phyloP scores from a whole-genome alignment of 92 coral and sea anemone genomes.

The Heteractis magnifica region DNA sequence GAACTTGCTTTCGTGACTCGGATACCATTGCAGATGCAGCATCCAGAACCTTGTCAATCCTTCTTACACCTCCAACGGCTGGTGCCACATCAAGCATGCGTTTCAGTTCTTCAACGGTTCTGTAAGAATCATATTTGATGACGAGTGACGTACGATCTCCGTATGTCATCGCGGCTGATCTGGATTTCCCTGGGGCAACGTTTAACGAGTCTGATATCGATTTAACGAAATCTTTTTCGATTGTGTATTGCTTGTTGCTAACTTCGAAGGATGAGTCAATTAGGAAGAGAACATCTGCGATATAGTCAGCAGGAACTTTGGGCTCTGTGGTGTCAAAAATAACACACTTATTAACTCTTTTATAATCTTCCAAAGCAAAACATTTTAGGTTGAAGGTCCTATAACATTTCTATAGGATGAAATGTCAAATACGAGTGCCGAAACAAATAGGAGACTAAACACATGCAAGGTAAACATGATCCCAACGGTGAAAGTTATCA shows the following conservation, averaged over 20 bases:
- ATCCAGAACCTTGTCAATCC: slow-evolving; percentile 58
- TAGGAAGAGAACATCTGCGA: slow-evolving; percentile 62
- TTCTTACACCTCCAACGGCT: slow-evolving; percentile 25
- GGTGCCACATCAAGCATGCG: slow-evolving; percentile 29
- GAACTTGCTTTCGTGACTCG: slow-evolving; percentile 16
- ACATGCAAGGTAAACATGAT: too few relatives aligned
- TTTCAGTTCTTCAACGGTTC: slow-evolving; percentile 30
- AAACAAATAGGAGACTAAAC: too few relatives aligned
- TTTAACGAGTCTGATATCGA: slow-evolving; percentile 32
- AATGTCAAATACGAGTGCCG: too few relatives aligned
- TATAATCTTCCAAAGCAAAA: too few relatives aligned
- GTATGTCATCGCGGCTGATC: slow-evolving; percentile 36
- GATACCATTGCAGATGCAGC: slow-evolving; percentile 28
- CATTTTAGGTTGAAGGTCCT: too few relatives aligned
- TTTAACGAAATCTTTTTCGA: slow-evolving; percentile 63
- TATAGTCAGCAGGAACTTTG: background rate
- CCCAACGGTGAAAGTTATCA: too few relatives aligned
- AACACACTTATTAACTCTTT: background rate
- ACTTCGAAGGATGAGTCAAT: slow-evolving; percentile 69
- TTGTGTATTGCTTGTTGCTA: slow-evolving; percentile 30
- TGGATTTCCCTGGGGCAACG: slow-evolving; percentile 31
- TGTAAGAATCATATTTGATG: slow-evolving; percentile 13
- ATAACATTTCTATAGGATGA: too few relatives aligned
- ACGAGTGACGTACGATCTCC: slow-evolving; percentile 34
- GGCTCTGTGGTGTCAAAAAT: slow-evolving; percentile 10